Percentiles rank a stretch among this genome's conserved stretches.
These are phyloP conservation scores for Naja naja DNA, from an alignment of 2,113 vertebrate genomes.

Conservation along the genomic window DNA sequence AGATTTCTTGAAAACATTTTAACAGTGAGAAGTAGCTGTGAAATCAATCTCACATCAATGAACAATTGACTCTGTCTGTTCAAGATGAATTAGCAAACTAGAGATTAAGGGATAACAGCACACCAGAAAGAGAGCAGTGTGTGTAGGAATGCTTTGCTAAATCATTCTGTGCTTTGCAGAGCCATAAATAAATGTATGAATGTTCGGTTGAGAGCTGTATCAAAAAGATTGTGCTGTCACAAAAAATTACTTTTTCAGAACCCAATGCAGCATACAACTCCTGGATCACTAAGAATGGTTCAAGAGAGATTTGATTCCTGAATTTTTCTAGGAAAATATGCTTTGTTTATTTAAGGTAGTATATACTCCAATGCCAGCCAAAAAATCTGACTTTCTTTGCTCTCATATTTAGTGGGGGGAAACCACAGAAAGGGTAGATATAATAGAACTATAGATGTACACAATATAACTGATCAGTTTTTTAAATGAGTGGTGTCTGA, in stretches of 20 bases:
- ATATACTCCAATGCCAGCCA: neutral
- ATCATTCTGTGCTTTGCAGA: neutral
- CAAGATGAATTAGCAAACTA: slow-evolving; percentile 5
- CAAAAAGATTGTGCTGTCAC: neutral
- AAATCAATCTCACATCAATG: neutral
- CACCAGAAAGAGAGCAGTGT: neutral
- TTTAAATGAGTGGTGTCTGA: neutral
- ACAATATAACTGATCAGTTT: neutral
- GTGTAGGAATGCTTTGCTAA: neutral
- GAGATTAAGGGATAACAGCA: neutral
- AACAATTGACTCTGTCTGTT: slow-evolving; percentile 26
- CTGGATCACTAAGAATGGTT: neutral
- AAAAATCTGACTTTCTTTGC: neutral
- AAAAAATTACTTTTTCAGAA: neutral
- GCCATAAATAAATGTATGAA: neutral
- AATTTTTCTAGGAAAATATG: neutral
- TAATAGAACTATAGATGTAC: neutral
- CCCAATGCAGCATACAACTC: neutral
- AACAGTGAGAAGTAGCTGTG: rapidly evolving
- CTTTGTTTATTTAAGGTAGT: neutral
- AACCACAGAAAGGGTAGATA: neutral
- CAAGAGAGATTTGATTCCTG: neutral
- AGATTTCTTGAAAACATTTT: slow-evolving; percentile 26
- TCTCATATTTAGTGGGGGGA: neutral
- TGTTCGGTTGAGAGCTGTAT: neutral